Evolutionary conservation across 2,797 vertebrate genomes (phyloP), one percentile per base, ranked within the genome.

Genomic region (Myiotriccus ornatus): DNA sequence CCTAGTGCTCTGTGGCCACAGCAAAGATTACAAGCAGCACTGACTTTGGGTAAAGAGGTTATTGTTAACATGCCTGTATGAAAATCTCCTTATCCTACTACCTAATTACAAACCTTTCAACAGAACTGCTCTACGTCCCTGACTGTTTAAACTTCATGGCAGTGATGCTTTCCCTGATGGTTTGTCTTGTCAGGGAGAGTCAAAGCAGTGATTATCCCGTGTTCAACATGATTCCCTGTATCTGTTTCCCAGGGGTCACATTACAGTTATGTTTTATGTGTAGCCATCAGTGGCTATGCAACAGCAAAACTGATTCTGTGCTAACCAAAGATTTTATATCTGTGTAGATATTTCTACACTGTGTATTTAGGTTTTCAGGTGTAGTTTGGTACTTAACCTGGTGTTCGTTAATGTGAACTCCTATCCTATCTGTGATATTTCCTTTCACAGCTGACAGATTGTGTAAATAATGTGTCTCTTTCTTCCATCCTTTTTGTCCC

Each of bases 351-450:
- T 22, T 59, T 8, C 15, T 28, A 13, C 34, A 6, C 28, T 9
- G 5, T 17, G 19, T 12, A 30, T 52, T 47, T 3, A 3, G 7
- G 24, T 46, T 69, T 73, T n/a, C 23, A 53, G 6, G 35, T 20
- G 8, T 0, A 9, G 16, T 10, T 73, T 57, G 30, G 28, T 57
- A 3, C n/a, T 67, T 43, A 39, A 30, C 20, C 43, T 4, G 1
- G 2, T 34, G 77, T 2, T 63, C n/a, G 77, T 2, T 63, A 80
- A 5, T 44, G 1, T 2, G 37, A 69, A 22, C 34, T 35, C 37
- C 44, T 46, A 1, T 67, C 39, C 19, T 17, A 32, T 8, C 84
- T 78, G 49, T 59, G 76, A 0, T 39, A 2, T 9, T n/a, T 77
- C 44, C 57, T 68, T 49, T n/a, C 68, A 14, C 8, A 63, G 70